Percentiles rank a stretch among this genome's conserved stretches.
Evolutionary conservation across 2,797 vertebrate species (phyloP).

Genomic region (Thunnus albacares): DNA sequence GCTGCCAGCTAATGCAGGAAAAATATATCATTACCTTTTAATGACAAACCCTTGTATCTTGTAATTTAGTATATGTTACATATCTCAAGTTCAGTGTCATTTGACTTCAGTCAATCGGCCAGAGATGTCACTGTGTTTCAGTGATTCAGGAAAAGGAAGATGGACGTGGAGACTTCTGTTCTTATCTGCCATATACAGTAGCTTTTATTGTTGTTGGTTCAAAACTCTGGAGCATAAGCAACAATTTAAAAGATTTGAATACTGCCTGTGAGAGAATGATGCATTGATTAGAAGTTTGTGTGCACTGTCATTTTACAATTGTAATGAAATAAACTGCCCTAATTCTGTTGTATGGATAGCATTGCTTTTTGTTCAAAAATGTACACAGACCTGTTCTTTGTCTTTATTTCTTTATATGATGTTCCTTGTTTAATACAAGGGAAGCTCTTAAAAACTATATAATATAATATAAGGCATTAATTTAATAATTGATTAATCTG

Average conservation of each 20-base stretch:
- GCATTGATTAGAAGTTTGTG: conserved; percentile 67
- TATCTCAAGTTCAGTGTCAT: conserved; percentile 8
- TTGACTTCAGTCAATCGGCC: conserved; percentile 14
- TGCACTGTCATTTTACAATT: conserved; percentile 75
- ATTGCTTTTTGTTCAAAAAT: conserved; percentile 22
- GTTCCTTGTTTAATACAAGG: background rate
- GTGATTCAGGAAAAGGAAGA: conserved; percentile 36
- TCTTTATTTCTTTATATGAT: background rate
- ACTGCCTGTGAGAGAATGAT: conserved; percentile 80
- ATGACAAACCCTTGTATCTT: conserved; percentile 56
- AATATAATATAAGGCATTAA: background rate
- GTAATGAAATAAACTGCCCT: conserved; percentile 80
- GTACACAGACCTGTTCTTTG: background rate
- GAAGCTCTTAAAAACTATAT: background rate
- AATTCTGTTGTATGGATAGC: conserved; percentile 60
- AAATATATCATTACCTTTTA: conserved; percentile 38
- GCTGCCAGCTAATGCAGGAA: conserved; percentile 36
- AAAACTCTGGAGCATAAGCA: conserved; percentile 57
- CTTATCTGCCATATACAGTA: conserved; percentile 65
- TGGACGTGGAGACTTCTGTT: conserved; percentile 34
- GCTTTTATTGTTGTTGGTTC: conserved; percentile 68
- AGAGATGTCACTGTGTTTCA: conserved; percentile 41
- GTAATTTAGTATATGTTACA: conserved; percentile 54
- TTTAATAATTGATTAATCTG: background rate
- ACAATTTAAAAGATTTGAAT: conserved; percentile 60